Base-by-base conservation (phyloP, 2,888 invertebrate species). In the Coleophora deauratella region DNA sequence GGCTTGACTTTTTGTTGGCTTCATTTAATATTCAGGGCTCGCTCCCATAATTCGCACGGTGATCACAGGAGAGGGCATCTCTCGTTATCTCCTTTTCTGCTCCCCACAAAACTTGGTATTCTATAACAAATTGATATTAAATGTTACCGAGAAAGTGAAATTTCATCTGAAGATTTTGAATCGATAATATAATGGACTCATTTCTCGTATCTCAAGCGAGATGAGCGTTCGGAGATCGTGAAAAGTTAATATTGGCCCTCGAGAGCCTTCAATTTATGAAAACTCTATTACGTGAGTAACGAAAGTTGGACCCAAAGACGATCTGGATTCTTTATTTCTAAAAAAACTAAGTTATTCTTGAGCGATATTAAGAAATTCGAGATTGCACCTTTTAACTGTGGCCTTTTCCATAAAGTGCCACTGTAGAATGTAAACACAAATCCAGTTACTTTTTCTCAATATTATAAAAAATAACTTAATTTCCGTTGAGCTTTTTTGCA, bases 41-140 rank as follows among this genome's bases (percentile, higher is more conserved):
- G 75, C 54, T 63, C 59, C 66, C 70, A 75, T 78, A 77, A 78
- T 79, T 79, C 71, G 69, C 58, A 64, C 63, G 68, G 65, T 74
- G 75, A 76, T 78, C 75, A 72, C 66, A 59, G 66, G 59, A 58
- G 27, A 66, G 60, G 54, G 54, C 59, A 56, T 57, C 59, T 60
- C 71, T 73, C 70, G 73, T 74, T 76, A 74, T 73, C 67, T 71
- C 62, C 68, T 71, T 66, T 71, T 70, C 66, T 71, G 71, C 72
- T 72, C 70, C 60, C 66, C 72, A 69, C 63, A 62, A 52, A 67
- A 65, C 58, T 69, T 54, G 58, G 64, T 66, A 62, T 58, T 65
- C 62, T 59, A 62, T 63, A 65, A 62, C 54, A 60, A 69, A 68
- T 68, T 63, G 61, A 52, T 66, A 67, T 70, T 67, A 66, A 64